A percentile compares a stretch with the other conserved stretches of the same genome.
Evolutionary conservation across 2,113 vertebrate genomes (phyloP).

Genomic region (Emydura subglobosa): DNA sequence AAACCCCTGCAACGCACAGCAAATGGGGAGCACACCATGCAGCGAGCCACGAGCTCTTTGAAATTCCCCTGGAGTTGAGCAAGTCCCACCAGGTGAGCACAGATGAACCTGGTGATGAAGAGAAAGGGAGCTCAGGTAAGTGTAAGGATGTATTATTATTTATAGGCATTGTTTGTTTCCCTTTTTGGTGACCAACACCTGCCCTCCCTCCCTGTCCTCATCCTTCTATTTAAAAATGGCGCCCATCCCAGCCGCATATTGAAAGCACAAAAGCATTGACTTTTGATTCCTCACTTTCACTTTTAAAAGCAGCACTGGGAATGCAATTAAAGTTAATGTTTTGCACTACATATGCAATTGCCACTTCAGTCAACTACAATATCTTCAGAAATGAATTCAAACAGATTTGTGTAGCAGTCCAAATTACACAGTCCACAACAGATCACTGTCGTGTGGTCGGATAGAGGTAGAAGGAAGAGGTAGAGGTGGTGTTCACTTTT

Average conservation of each 20-base stretch:
- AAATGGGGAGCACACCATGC: not conserved
- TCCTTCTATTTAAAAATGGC: not conserved
- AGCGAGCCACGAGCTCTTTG: not conserved
- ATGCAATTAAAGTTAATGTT: not conserved
- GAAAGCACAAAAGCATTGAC: not conserved
- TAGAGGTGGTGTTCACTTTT: not conserved
- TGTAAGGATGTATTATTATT: not conserved
- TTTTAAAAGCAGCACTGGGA: not conserved
- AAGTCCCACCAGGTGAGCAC: not conserved
- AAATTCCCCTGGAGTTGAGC: not conserved
- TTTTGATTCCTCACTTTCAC: not conserved
- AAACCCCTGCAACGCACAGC: not conserved
- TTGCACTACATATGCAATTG: not conserved
- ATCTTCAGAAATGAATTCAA: not conserved
- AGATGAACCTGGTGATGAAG: not conserved
- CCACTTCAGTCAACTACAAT: not conserved
- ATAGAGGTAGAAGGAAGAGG: not conserved
- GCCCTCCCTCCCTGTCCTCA: not conserved
- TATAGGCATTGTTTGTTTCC: not conserved
- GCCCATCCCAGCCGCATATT: not conserved
- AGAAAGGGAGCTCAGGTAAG: not conserved
- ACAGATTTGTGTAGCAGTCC: not conserved
- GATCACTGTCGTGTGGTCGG: not conserved
- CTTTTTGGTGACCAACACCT: not conserved
- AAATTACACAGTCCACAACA: not conserved